Percentiles rank a stretch among this genome's conserved stretches.
These are phyloP conservation scores for Hapalemur alaotrensis DNA, from an alignment of 2,797 vertebrate genomes.

Conservation along the genomic window DNA sequence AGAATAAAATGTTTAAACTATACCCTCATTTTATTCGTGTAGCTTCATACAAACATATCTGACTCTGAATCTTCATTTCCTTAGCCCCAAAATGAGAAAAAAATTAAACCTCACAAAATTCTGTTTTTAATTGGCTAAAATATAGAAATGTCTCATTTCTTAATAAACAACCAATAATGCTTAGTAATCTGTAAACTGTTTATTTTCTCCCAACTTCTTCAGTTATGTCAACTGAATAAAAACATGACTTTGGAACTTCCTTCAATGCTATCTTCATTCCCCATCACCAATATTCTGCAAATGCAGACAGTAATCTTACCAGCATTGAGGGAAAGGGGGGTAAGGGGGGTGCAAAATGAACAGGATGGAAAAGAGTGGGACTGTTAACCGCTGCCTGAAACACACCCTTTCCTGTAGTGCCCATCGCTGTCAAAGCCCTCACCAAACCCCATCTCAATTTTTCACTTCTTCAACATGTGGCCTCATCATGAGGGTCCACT, in stretches of 20 bases:
- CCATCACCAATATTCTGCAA: not conserved
- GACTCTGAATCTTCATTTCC: not conserved
- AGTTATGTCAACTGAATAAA: not conserved
- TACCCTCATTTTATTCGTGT: not conserved
- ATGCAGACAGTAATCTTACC: not conserved
- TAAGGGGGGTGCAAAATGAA: not conserved
- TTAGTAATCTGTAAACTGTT: not conserved
- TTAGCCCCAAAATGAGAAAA: not conserved
- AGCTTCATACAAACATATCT: not conserved
- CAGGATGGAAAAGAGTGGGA: not conserved
- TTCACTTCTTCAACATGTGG: not conserved
- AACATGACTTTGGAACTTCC: not conserved
- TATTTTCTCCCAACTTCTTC: not conserved
- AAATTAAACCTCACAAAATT: not conserved
- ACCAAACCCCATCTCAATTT: not conserved
- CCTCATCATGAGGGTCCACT: not conserved
- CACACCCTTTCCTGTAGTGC: not conserved
- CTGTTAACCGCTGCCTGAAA: not conserved
- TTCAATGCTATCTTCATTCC: not conserved
- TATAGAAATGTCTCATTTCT: not conserved
- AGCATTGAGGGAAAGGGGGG: not conserved
- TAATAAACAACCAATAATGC: not conserved
- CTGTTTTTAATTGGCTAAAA: not conserved
- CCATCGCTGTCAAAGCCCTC: not conserved
- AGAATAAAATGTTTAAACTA: not conserved